Conservation (phyloP, 2,888 invertebrate genomes). For the Julus scandinavius region DNA sequence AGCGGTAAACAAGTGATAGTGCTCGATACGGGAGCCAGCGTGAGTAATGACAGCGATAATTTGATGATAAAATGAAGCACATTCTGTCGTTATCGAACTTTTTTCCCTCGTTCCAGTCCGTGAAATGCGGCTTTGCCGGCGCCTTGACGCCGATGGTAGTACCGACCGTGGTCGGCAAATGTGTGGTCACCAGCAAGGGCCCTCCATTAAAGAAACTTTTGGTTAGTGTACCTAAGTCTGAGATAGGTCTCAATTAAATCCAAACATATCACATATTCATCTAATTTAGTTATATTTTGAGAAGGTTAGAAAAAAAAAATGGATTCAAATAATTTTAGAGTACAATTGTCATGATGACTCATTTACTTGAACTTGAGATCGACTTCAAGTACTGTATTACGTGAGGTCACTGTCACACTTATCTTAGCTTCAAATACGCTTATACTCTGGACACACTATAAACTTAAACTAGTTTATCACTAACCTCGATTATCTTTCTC, state of each 20-base stretch:
- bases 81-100: background rate
- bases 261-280: background rate
- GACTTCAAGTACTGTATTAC: too few species aligned
- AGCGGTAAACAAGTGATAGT: slow-evolving; percentile 36
- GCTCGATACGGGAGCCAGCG: slow-evolving; percentile 25
- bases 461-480: too few species aligned
- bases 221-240: background rate
- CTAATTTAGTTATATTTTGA: too few species aligned
- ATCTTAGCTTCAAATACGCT: too few species aligned
- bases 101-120: background rate
- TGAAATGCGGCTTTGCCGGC: slow-evolving; percentile 40
- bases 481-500: too few species aligned
- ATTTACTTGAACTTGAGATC: too few species aligned
- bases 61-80: background rate
- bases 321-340: too few species aligned
- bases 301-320: too few species aligned
- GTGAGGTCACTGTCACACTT: too few species aligned
- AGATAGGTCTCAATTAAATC: background rate
- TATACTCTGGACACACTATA: too few species aligned
- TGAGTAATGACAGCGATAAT: background rate
- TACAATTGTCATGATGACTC: too few species aligned
- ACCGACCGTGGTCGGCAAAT: background rate
- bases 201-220: slow-evolving; percentile 18
- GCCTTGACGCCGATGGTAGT: background rate
- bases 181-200: slow-evolving; percentile 30